Percentiles rank a stretch among this genome's conserved stretches.
Evolutionary conservation across 2,797 vertebrate species (phyloP).

Genomic region (Periparus ater): DNA sequence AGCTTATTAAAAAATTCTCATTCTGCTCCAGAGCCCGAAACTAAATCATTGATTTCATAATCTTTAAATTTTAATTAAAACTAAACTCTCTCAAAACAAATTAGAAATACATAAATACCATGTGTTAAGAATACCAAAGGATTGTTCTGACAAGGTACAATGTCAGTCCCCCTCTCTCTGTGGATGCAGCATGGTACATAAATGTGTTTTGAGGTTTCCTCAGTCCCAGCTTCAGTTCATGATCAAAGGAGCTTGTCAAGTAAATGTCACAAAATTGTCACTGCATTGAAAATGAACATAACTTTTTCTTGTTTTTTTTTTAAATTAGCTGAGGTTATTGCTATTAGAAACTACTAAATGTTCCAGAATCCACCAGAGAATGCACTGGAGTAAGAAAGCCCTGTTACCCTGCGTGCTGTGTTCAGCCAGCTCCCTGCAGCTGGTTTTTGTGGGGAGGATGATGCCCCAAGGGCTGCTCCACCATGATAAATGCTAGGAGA

Average conservation of each 20-base stretch:
- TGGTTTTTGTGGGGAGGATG: not conserved
- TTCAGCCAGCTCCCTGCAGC: not conserved
- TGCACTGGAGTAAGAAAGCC: not conserved
- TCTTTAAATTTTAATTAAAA: conserved; percentile 70
- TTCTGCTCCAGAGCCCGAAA: conserved; percentile 44
- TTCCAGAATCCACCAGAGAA: not conserved
- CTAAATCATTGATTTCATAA: conserved; percentile 56
- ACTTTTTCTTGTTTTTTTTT: not conserved
- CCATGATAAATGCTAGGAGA: not conserved
- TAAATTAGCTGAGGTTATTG: not conserved
- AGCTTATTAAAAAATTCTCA: conserved; percentile 36
- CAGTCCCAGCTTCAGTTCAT: conserved; percentile 5
- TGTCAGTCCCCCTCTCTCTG: not conserved
- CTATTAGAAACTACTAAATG: not conserved
- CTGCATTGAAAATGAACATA: not conserved
- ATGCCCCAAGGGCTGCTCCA: not conserved
- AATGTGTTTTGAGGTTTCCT: conserved; percentile 27
- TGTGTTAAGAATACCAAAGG: conserved; percentile 51
- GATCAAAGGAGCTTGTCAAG: conserved; percentile 52
- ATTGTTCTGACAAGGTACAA: conserved; percentile 38
- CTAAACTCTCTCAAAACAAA: conserved; percentile 55
- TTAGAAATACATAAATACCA: conserved; percentile 58
- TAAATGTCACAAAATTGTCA: conserved; percentile 8
- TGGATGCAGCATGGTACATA: not conserved
- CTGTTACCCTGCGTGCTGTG: not conserved